phyloP scores from a whole-genome alignment of 2,888 invertebrate genomes.

The Fragum sueziense region DNA sequence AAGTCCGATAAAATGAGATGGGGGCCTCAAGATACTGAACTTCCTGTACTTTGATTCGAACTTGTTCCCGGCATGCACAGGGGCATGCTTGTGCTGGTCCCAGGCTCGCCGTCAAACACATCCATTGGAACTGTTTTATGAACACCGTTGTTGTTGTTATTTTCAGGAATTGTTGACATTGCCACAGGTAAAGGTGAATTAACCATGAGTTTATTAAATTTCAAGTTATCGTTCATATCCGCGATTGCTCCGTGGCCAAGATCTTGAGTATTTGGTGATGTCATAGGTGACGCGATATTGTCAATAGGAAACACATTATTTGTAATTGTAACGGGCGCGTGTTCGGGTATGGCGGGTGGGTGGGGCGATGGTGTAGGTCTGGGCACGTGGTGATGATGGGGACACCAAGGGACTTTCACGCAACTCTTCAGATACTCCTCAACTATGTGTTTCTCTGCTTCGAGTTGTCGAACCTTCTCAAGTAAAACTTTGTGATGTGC shows the following conservation, averaged over 20 bases:
- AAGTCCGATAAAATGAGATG: slow-evolving; percentile 35
- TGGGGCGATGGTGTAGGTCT: slow-evolving; percentile 8
- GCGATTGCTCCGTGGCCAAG: not conserved
- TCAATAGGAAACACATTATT: not conserved
- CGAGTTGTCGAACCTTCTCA: slow-evolving; percentile 60
- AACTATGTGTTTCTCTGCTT: slow-evolving; percentile 66
- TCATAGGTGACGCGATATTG: not conserved
- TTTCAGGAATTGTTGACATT: not conserved
- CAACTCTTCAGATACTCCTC: slow-evolving; percentile 63
- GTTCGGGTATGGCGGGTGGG: slow-evolving; percentile 35
- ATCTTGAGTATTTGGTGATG: not conserved
- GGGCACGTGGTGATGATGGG: slow-evolving; percentile 48
- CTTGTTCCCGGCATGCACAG: slow-evolving; percentile 38
- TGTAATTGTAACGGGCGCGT: not conserved
- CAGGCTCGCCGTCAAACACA: not conserved
- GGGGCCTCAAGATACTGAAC: slow-evolving; percentile 52
- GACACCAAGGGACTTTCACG: slow-evolving; percentile 62
- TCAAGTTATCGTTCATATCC: not conserved
- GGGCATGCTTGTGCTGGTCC: slow-evolving; percentile 44
- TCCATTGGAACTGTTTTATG: not conserved
- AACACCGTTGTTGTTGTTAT: not conserved
- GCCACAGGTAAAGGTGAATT: not conserved
- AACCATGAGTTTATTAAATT: not conserved
- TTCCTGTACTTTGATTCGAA: slow-evolving; percentile 26
- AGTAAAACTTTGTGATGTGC: slow-evolving; percentile 59